phyloP scores from a whole-genome alignment of 2,888 invertebrate genomes.

The Drosophila subsilvestris region DNA sequence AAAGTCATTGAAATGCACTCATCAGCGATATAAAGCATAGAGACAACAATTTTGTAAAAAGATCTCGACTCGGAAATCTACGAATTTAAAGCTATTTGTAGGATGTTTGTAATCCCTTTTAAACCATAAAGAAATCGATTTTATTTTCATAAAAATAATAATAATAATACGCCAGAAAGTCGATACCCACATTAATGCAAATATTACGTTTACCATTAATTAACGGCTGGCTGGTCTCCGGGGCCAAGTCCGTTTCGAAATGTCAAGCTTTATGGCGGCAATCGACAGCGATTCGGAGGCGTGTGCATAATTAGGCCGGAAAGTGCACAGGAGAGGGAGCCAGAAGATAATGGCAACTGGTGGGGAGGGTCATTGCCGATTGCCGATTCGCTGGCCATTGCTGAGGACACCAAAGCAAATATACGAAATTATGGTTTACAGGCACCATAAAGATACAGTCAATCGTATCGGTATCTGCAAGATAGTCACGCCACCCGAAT shows the following conservation, averaged over 20 bases:
- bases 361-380: constrained; percentile 16
- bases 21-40: constrained; percentile 11
- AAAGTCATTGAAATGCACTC: constrained; percentile 4
- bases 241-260: constrained; percentile 37
- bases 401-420: constrained; percentile 40
- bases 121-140: background rate
- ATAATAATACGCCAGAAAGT: too few species aligned
- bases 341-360: constrained; percentile 9
- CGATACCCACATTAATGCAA: background rate
- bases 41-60: background rate
- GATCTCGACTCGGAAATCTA: too few species aligned
- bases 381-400: constrained; percentile 32
- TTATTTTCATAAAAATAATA: background rate
- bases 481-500: constrained; percentile 66
- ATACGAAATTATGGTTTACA: constrained; percentile 70
- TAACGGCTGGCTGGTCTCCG: constrained; percentile 4
- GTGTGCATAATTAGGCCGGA: constrained; percentile 47
- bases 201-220: constrained; percentile 13
- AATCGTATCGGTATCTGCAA: constrained; percentile 51
- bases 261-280: constrained; percentile 50
- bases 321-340: constrained; percentile 26
- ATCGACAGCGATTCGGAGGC: constrained; percentile 58
- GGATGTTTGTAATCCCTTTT: background rate
- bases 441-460: constrained; percentile 60
- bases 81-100: background rate